Base-by-base conservation (phyloP, 2,888 invertebrate species). In the Octodonta nipae region DNA sequence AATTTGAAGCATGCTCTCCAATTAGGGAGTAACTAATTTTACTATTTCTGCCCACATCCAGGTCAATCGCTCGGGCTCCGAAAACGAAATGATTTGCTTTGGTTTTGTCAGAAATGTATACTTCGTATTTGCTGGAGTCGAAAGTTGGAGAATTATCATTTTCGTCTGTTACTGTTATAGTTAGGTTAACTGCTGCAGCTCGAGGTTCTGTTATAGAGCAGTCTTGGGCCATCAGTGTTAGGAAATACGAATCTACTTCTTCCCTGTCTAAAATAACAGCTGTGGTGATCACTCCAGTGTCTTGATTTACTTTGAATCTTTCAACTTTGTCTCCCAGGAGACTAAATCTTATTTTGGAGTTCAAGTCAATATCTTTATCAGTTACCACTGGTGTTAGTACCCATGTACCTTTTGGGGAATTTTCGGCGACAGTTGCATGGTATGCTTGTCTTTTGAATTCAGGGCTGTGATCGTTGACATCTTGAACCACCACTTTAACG, bases 381-480 rank as follows among this genome's bases (percentile, higher is more conserved):
- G 70, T 75, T 3, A 92, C 92, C 35, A 71, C 63, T 1, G 89
- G 80, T 36, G 74, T 72, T 5, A 86, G 67, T 2, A 92, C 83
- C 50, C 75, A 70, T 1, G 85, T 80, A 14, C 83, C 84, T 10
- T 76, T 59, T 2, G 83, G 75, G 32, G 79, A 65, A 59, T 93
- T 92, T 67, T 95, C 95, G 43, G 73, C 67, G 0, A 93, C 78
- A 29, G 65, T 68, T 1, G 82, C 79, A 45, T 73, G 73, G 56
- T 89, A 89, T 33, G 78, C 77, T 53, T 83, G 80, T 32, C 81
- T 70, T 48, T 77, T 78, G 59, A 93, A 93, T 49, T 80, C 78
- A 0, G 93, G 93, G 45, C 78, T 78, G 58, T 92, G 88, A 58
- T 93, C 93, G 60, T 93, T 93, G 35, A 88, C 82, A 60, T 95